A percentile compares a stretch with the other conserved stretches of the same genome.
These are phyloP conservation scores for Atractosteus spatula DNA, from an alignment of 2,113 vertebrate species.

Conservation along the genomic window DNA sequence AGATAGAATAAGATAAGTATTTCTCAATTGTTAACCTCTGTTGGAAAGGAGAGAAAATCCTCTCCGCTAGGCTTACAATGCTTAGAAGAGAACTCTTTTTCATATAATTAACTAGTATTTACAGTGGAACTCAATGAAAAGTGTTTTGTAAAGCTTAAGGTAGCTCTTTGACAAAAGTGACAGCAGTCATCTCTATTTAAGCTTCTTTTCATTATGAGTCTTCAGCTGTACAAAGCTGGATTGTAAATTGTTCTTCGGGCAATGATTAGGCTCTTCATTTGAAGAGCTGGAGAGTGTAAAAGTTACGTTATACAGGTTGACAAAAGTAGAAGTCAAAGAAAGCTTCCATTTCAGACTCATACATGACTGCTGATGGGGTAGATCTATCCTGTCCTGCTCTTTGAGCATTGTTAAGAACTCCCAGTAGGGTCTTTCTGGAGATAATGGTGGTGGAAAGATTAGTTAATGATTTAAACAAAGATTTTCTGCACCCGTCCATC, in stretches of 20 bases:
- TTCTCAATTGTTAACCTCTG: no score
- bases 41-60: no score
- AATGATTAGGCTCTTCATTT: slow-evolving; percentile 61
- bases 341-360: slow-evolving; percentile 10
- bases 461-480: slow-evolving; percentile 76
- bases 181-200: background rate
- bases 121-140: slow-evolving; percentile 34
- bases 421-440: slow-evolving; percentile 45
- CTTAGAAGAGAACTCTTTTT: background rate
- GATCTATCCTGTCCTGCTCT: slow-evolving; percentile 19
- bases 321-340: slow-evolving; percentile 42
- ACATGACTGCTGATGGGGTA: slow-evolving; percentile 18
- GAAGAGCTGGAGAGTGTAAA: slow-evolving; percentile 49
- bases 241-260: slow-evolving; percentile 52
- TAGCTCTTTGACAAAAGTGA: background rate
- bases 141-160: slow-evolving; percentile 40
- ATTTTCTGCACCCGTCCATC: slow-evolving; percentile 61
- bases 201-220: background rate
- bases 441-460: slow-evolving; percentile 58
- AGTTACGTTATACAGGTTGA: slow-evolving; percentile 52
- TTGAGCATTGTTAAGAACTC: slow-evolving; percentile 39
- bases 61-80: no score
- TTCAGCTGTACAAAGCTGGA: slow-evolving; percentile 44
- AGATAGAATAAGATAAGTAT: no score
- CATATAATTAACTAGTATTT: slow-evolving; percentile 51